Evolutionary conservation across 2,888 invertebrate species (phyloP), one percentile per base, ranked within the genome.

Genomic region (Sminthurides aquaticus): DNA sequence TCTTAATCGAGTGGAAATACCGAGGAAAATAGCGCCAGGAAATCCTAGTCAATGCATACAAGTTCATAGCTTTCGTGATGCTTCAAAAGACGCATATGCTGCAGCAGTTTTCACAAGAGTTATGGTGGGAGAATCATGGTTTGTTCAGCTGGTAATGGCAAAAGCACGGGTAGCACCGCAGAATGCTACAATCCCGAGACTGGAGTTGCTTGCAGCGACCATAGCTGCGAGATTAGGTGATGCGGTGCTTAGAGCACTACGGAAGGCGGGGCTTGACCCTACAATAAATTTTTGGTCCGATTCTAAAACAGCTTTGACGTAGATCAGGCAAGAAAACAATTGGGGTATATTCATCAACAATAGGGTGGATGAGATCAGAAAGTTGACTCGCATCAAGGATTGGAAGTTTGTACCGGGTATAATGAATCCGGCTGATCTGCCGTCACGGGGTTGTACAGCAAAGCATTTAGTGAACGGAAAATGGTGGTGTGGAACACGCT

Each of bases 401-500:
- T n/a, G n/a, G n/a, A n/a, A n/a, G n/a, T n/a, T n/a, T n/a, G n/a
- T 77, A 3, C 76, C 77, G 2, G 76, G 77, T 3, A 24, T 25
- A 2, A 11, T 69, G 3, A 77, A 77, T 62, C 76, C 76, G 5
- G 77, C 76, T 2, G 76, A 77, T 65, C 62, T 76, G 3, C 75
- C 76, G 2, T n/a, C n/a, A n/a, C n/a, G n/a, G n/a, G n/a, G n/a
- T n/a, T n/a, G n/a, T n/a, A n/a, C n/a, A n/a, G n/a, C n/a, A n/a
- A n/a, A n/a, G n/a, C n/a, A n/a, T n/a, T n/a, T n/a, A n/a, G n/a
- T n/a, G n/a, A n/a, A n/a, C 28, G 71, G 74, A 5, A 57, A 63
- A 71, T 77, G 77, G 77, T 77, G 76, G 77, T 69, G 74, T 67
- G n/a, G n/a, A n/a, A n/a, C n/a, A n/a, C n/a, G n/a, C n/a, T n/a